These are phyloP conservation scores for Xylota segnis DNA, from an alignment of 2,888 invertebrate genomes.

Conservation along the genomic window DNA sequence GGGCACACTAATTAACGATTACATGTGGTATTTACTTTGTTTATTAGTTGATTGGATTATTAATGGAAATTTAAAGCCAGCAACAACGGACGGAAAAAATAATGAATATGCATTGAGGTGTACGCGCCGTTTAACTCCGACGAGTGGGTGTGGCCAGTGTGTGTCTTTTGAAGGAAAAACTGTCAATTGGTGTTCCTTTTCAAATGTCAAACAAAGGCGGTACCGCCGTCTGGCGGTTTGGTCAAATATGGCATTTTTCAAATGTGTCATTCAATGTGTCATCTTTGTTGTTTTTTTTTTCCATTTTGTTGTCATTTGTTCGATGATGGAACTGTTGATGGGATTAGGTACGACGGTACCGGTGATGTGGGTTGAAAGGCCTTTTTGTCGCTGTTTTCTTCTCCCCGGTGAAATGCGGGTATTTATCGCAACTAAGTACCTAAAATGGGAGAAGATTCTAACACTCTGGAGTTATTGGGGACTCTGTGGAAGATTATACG, in stretches of 20 bases:
- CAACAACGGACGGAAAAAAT: background rate
- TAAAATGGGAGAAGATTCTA: constrained; percentile 6
- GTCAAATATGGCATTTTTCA: constrained; percentile 11
- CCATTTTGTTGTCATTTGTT: constrained; percentile 31
- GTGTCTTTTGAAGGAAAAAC: constrained; percentile 1
- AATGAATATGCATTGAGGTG: constrained; percentile 46
- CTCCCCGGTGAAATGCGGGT: constrained; percentile 20
- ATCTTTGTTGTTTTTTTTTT: constrained; percentile 35
- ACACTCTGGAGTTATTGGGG: background rate
- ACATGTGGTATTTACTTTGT: constrained; percentile 41
- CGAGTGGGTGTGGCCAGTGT: constrained; percentile 41
- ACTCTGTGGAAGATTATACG: background rate
- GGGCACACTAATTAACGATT: constrained; percentile 53
- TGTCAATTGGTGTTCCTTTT: constrained; percentile 43
- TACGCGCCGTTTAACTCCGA: constrained; percentile 15
- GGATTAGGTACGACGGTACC: constrained; percentile 41
- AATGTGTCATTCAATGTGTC: constrained; percentile 32
- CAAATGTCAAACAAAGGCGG: constrained; percentile 19
- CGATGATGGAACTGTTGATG: constrained; percentile 49
- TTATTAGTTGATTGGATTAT: constrained; percentile 48
- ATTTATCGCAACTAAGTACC: constrained; percentile 17
- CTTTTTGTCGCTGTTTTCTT: constrained; percentile 11
- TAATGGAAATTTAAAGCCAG: constrained; percentile 14
- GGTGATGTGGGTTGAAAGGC: constrained; percentile 27
- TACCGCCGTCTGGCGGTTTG: background rate